These are phyloP conservation scores for Leptopilina syphax DNA, from an alignment of 2,888 invertebrate genomes.

Conservation along the genomic window DNA sequence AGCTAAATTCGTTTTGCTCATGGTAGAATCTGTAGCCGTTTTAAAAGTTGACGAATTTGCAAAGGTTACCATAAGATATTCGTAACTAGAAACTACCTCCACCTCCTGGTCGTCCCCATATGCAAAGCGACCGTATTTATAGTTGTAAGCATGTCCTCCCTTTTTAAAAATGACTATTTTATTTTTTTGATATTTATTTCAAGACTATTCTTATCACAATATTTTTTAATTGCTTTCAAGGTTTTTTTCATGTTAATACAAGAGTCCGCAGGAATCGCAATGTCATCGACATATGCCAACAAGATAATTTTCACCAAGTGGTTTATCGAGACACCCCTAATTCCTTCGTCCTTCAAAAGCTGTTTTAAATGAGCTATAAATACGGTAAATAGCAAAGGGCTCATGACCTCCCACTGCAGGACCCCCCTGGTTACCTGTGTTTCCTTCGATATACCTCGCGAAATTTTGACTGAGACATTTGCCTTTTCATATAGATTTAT, in stretches of 20 bases:
- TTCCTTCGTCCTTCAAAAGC: background rate
- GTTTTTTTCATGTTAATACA: background rate
- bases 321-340: background rate
- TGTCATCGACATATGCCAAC: slow-evolving; percentile 29
- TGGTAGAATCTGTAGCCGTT: background rate
- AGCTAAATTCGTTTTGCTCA: background rate
- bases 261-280: slow-evolving; percentile 1
- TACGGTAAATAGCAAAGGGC: slow-evolving; percentile 24
- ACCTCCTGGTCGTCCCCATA: background rate
- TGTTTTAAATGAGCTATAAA: slow-evolving; percentile 12
- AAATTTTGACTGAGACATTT: background rate
- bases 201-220: slow-evolving; percentile 20
- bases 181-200: background rate
- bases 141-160: background rate
- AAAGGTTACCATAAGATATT: background rate
- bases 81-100: background rate
- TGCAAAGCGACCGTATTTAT: background rate
- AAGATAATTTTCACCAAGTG: background rate
- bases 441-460: background rate
- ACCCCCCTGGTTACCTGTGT: slow-evolving; percentile 16
- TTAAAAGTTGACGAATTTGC: background rate
- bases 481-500: slow-evolving; percentile 21
- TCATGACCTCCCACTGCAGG: slow-evolving; percentile 24
- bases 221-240: background rate
- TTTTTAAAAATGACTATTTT: background rate